Conservation (phyloP, 2,888 invertebrate species). For the Hypena proboscidalis region DNA sequence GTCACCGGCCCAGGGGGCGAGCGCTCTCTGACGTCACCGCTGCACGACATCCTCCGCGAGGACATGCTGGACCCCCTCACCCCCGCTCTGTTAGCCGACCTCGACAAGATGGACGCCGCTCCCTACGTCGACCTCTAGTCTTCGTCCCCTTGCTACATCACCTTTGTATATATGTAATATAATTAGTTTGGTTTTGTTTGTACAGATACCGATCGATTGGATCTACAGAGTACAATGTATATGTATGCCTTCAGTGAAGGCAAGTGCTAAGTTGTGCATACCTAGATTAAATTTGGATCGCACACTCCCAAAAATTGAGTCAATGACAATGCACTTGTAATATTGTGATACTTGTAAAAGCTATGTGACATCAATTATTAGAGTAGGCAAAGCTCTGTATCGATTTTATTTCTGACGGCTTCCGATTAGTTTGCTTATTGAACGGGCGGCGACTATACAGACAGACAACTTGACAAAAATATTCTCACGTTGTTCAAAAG, state of each 20-base stretch:
- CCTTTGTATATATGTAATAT: conserved; percentile 62
- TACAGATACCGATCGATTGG: conserved; percentile 69
- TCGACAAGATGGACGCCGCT: conserved; percentile 76
- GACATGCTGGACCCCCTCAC: conserved; percentile 72
- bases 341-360: conserved; percentile 63
- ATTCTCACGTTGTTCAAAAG: too few relatives aligned
- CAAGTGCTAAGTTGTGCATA: conserved; percentile 58
- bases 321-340: conserved; percentile 67
- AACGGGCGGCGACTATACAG: too few relatives aligned
- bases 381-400: conserved; percentile 43
- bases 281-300: conserved; percentile 59
- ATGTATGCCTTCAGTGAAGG: conserved; percentile 82
- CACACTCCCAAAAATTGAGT: conserved; percentile 77
- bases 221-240: conserved; percentile 76
- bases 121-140: conserved; percentile 81
- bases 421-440: conserved; percentile 22
- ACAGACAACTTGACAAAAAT: too few relatives aligned
- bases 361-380: conserved; percentile 55
- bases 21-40: conserved; percentile 64
- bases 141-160: conserved; percentile 49
- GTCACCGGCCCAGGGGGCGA: conserved; percentile 61
- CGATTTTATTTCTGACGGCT: conserved; percentile 30
- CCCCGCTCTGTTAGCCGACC: conserved; percentile 75
- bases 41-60: conserved; percentile 75
- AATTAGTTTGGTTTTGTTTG: conserved; percentile 65